Base-by-base conservation (phyloP, 1,140 invertebrate species). In the Solen grandis region DNA sequence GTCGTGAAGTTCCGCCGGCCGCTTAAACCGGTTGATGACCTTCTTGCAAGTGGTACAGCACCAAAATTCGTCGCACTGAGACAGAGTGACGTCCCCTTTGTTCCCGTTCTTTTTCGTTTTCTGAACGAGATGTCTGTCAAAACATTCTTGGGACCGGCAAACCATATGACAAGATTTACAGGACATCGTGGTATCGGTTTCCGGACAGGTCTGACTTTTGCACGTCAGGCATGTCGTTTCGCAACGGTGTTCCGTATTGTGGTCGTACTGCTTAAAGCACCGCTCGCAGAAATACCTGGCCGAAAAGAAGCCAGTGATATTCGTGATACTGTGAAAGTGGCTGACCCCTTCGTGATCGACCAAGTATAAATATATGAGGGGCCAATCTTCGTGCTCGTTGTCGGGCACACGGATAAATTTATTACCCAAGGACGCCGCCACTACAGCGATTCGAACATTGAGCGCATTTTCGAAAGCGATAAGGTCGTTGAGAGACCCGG, bases 271-370 rank as follows among this genome's bases (percentile, higher is more conserved):
- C 41, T 59, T 59, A 35, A 73, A 36, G 31, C 69, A 73, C 57
- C 25, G 5, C 1, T 54, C 25, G 33, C 68, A 70, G 14, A 70
- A 70, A 55, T 70, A 70, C 29, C 14, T 31, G 5, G 68, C 29
- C 50, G 50, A 2, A 25, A 70, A 70, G 41, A 70, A 70, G 22
- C 68, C 68, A 8, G 52, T 70, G 27, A 70, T 70, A 55, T 29
- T 70, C 13, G 68, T 70, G 27, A 70, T 70, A 31, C 33, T 31
- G 31, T 70, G 68, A 35, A 13, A 70, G n/a, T 70, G 68, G n/a
- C n/a, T n/a, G n/a, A n/a, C n/a, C n/a, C n/a, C n/a, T 16, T 70
- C 50, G 27, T 73, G 31, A 29, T 73, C 33, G n/a, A 73, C 52
- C 16, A 59, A 60, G 33, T 73, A 73, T 0, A 73, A 14, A 27